A percentile compares a stretch with the other conserved stretches of the same genome.
Evolutionary conservation across 2,888 invertebrate genomes (phyloP).

Genomic region (Julus scandinavius): DNA sequence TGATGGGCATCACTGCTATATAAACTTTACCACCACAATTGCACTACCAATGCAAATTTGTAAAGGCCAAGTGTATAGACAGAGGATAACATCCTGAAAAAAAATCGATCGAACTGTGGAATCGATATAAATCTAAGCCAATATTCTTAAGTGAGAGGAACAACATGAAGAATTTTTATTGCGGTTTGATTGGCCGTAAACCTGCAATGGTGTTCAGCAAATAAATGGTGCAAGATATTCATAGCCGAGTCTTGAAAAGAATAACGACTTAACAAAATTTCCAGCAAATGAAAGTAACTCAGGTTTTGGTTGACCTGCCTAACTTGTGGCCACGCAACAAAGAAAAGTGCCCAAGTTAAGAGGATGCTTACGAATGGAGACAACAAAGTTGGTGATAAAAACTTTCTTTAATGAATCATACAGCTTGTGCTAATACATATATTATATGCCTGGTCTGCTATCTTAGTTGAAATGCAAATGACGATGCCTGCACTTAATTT

Average conservation of each 20-base stretch:
- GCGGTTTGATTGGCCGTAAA: neutral
- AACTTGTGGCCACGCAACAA: neutral
- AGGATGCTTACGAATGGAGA: neutral
- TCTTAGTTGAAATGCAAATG: constrained; percentile 46
- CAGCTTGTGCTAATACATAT: constrained; percentile 43
- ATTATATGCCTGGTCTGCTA: constrained; percentile 34
- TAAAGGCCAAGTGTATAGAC: too few relatives aligned
- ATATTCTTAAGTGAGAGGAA: neutral
- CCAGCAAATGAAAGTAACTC: neutral
- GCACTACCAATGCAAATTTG: too few relatives aligned
- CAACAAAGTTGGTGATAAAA: constrained; percentile 30
- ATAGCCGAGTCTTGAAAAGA: too few relatives aligned
- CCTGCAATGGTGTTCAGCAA: neutral
- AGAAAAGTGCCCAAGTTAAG: constrained; percentile 2
- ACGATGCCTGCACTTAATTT: constrained; percentile 43
- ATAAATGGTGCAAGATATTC: neutral
- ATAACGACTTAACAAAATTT: too few relatives aligned
- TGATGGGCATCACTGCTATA: too few relatives aligned
- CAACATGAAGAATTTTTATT: neutral
- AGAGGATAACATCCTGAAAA: neutral
- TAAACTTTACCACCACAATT: too few relatives aligned
- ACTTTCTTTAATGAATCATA: constrained; percentile 30
- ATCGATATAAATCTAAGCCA: neutral
- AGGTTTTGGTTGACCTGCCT: neutral
- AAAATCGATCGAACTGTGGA: neutral